Evolutionary conservation across 2,888 invertebrate species (phyloP).

Genomic region (Eilema griseolum): DNA sequence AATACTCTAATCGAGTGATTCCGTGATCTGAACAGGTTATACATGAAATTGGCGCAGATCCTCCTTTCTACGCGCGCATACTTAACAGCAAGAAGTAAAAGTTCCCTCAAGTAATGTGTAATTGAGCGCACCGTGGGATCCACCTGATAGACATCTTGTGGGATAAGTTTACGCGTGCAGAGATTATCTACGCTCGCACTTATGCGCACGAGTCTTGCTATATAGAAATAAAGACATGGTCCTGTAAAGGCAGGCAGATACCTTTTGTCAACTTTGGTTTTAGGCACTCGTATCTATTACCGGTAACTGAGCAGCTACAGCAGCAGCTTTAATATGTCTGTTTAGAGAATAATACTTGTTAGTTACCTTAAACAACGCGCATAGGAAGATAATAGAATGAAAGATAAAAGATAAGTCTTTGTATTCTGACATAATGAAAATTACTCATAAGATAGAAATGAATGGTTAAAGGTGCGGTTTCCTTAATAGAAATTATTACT

Average conservation of each 20-base stretch:
- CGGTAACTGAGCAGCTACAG: neutral
- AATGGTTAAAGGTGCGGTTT: no score
- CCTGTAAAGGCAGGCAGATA: neutral
- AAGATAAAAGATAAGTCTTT: no score
- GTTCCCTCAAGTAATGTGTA: constrained; percentile 5
- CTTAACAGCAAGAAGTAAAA: neutral
- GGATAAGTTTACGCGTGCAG: constrained; percentile 31
- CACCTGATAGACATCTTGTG: constrained; percentile 43
- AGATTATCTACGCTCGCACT: constrained; percentile 26
- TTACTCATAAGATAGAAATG: no score
- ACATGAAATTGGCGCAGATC: neutral
- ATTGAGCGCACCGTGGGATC: constrained; percentile 27
- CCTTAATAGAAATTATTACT: no score
- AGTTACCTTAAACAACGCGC: no score
- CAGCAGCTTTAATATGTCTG: neutral
- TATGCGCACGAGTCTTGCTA: constrained; percentile 8
- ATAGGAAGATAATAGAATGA: no score
- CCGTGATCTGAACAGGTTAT: neutral
- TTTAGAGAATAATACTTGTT: no score
- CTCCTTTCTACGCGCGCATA: neutral
- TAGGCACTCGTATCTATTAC: neutral
- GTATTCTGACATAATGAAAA: no score
- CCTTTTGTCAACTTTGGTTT: neutral
- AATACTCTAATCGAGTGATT: neutral
- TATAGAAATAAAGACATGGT: neutral